Conservation (phyloP, 2,797 vertebrate species). For the Alexandromys oeconomus region DNA sequence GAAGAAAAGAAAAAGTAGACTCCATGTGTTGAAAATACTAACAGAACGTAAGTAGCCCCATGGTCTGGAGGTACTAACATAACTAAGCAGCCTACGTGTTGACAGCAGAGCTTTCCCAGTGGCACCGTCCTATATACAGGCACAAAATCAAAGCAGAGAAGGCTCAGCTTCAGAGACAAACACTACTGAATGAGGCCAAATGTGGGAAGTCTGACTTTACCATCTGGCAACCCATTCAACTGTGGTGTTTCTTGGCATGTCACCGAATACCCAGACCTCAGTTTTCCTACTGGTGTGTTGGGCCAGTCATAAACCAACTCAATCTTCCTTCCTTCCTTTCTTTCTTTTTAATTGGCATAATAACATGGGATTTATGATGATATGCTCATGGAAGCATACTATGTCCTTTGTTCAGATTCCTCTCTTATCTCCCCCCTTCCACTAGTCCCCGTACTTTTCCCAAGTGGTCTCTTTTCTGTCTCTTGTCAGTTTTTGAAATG, state of each 20-base stretch:
- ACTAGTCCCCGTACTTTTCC: not conserved
- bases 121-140: not conserved
- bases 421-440: not conserved
- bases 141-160: not conserved
- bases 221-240: not conserved
- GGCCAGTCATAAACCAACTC: not conserved
- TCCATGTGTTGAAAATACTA: not conserved
- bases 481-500: not conserved
- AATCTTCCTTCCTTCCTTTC: not conserved
- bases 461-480: too few relatives aligned
- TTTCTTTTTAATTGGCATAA: not conserved
- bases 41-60: not conserved
- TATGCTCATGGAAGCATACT: not conserved
- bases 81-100: not conserved
- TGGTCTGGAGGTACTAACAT: not conserved
- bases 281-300: not conserved
- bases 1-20: not conserved
- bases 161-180: not conserved
- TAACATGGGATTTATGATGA: not conserved
- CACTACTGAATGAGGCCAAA: not conserved
- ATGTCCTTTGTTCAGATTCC: not conserved
- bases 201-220: not conserved
- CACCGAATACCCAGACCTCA: not conserved
- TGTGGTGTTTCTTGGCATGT: not conserved
- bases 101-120: not conserved